A percentile compares a stretch with the other conserved stretches of the same genome.
These are phyloP conservation scores for Drosophila pseudotakahashii DNA, from an alignment of 2,888 invertebrate species.

Conservation along the genomic window DNA sequence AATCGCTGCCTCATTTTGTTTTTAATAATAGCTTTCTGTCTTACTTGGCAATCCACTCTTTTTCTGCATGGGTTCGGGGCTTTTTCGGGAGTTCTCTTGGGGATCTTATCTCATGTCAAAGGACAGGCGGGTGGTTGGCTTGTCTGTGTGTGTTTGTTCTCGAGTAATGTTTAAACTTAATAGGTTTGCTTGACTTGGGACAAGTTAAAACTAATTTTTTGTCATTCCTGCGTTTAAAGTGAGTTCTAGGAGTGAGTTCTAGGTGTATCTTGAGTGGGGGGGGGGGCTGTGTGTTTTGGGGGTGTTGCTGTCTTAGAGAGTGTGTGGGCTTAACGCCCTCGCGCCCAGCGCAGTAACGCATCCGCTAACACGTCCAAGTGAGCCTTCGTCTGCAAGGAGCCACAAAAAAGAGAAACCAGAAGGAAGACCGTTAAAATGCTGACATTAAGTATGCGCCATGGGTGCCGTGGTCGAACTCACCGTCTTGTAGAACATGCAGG, in stretches of 20 bases:
- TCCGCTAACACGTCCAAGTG: conserved; percentile 97
- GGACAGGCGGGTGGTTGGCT: conserved; percentile 58
- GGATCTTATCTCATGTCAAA: conserved; percentile 23
- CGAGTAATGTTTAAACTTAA: conserved; percentile 60
- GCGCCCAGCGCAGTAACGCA: conserved; percentile 96
- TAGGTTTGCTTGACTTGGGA: conserved; percentile 37
- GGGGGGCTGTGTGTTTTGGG: conserved; percentile 21
- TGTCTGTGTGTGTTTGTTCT: conserved; percentile 30
- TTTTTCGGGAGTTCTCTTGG: not conserved
- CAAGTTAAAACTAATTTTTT: conserved; percentile 63
- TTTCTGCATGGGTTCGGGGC: conserved; percentile 21
- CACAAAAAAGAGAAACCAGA: not conserved
- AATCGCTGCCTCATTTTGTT: conserved; percentile 48
- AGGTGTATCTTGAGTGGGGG: conserved; percentile 47
- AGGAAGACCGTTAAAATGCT: not conserved
- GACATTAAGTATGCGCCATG: not conserved
- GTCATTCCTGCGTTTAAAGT: conserved; percentile 48
- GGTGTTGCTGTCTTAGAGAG: conserved; percentile 23
- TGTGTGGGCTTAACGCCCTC: conserved; percentile 90
- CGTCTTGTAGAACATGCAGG: conserved; percentile 99
- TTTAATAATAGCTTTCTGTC: conserved; percentile 34
- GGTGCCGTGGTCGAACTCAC: conserved; percentile 86
- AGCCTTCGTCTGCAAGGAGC: conserved; percentile 92
- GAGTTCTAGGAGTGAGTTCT: conserved; percentile 36
- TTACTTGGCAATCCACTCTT: conserved; percentile 48